Evolutionary conservation across 2,888 invertebrate species (phyloP), one percentile per base, ranked within the genome.

Genomic region (Tubiluchus corallicola): DNA sequence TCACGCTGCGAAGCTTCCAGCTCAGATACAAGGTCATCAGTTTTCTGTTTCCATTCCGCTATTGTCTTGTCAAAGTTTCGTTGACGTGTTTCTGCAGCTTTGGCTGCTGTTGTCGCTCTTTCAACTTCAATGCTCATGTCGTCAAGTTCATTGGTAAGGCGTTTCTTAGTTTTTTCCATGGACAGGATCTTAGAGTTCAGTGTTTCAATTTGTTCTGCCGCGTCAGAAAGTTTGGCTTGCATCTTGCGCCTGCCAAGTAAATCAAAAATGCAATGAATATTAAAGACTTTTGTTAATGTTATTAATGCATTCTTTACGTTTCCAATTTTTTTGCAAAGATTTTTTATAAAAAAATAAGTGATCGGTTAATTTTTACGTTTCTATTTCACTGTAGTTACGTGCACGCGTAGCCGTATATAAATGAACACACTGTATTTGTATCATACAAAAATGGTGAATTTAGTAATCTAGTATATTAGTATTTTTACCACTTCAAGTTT

Each of bases 61-160:
- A 98, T 85, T 72, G 94, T 92, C 74, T 96, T 94, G 76, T 98
- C 98, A 75, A 99, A 98, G 56, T 87, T 87, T 74, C 94, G 92
- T 74, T 96, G 96, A 71, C 92, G 96, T 87, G 96, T 96, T 71
- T 98, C 96, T 61, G 96, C 84, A 53, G 88, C 85, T 63, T 82
- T 83, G 68, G 94, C 90, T 64, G 88, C 81, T 44, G 85, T 80
- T 56, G 87, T 85, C 56, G 94, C 66, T 9, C 29, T 9, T n/a
- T 29, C 29, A 9, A 29, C 29, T n/a, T 29, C 29, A 29, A 29
- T 29, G n/a, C 9, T 9, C 62, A 94, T 75, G 68, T 96, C 96
- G 69, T 98, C 96, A 60, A 96, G 84, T 71, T 98, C 96, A 60
- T 87, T 87, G 57, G 87, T 77, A 59, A 98, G 76, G 57, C 92